Base-by-base conservation (phyloP, 2,797 vertebrate genomes). In the Gallinago solitaria region DNA sequence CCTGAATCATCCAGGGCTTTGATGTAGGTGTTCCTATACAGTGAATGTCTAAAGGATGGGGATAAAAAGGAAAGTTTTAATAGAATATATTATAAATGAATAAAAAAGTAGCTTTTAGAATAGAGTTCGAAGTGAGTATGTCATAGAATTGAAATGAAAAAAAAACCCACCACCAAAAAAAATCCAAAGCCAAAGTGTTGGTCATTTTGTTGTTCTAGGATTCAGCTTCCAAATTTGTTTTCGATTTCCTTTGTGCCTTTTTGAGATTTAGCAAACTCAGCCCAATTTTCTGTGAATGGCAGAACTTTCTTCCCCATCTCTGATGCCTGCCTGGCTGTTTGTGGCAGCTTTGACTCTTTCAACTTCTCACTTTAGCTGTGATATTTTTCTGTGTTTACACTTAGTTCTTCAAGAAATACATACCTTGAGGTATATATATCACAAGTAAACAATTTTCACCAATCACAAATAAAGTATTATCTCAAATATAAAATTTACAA, bases 321-420 rank as follows among this genome's bases (percentile, higher is more conserved):
- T 57, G 59, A 57, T 77, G n/a, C 43, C n/a, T 0, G 0, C 18
- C 35, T 56, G 20, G 14, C 45, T 67, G 16, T 51, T 41, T 0
- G 1, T 41, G 39, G 43, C n/a, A 53, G 23, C 30, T 67, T 59
- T 81, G 30, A n/a, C 27, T 85, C 64, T 53, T 53, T 45, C 43
- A 64, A 10, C 24, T 73, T 61, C 60, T 77, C 28, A 33, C 73
- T 78, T 53, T 7, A 37, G 27, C 25, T 73, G 60, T 24, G 33
- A 33, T 33, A 13, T 63, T 73, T 53, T 39, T 30, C 54, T 30
- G 19, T n/a, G 15, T 39, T 89, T 82, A 37, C 60, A 43, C 17
- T 76, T 76, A 13, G 25, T 63, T 67, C n/a, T 35, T 56, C 16
- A 51, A 56, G 69, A 35, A 70, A 61, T 43, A 37, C 5, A 9